phyloP scores from a whole-genome alignment of 2,113 vertebrate species.

The Etheostoma spectabile region DNA sequence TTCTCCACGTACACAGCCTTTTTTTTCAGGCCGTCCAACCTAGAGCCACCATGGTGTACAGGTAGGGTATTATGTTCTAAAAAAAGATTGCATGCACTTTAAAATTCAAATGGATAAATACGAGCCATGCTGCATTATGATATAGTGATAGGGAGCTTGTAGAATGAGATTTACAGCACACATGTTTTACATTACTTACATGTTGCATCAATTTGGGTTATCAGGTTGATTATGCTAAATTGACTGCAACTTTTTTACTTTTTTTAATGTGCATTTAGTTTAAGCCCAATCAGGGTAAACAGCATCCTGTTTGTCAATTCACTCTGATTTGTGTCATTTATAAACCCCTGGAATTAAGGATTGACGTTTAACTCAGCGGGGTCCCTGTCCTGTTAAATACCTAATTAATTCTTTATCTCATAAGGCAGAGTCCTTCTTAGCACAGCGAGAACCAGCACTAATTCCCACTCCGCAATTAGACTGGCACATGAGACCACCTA shows the following conservation, averaged over 20 bases:
- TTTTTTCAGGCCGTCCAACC: conserved; percentile 45
- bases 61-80: conserved; percentile 59
- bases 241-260: neutral
- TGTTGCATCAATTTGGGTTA: neutral
- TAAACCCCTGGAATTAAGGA: conserved; percentile 31
- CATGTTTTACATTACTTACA: neutral
- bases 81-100: neutral
- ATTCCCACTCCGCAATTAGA: conserved; percentile 46
- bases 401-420: conserved; percentile 48
- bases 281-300: neutral
- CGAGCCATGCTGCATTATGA: neutral
- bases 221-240: neutral
- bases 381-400: conserved; percentile 41
- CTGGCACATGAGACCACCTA: conserved; percentile 30
- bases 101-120: neutral
- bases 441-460: conserved; percentile 34
- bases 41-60: conserved; percentile 73
- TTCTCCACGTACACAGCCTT: conserved; percentile 43
- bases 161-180: neutral
- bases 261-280: conserved; percentile 14
- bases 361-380: conserved; percentile 55
- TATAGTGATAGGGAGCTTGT: too few species aligned
- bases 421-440: conserved; percentile 35
- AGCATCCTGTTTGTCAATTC: conserved; percentile 12
- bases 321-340: conserved; percentile 20